Evolutionary conservation across 2,888 invertebrate species (phyloP).

Genomic region (Leptinotarsa haldemani): DNA sequence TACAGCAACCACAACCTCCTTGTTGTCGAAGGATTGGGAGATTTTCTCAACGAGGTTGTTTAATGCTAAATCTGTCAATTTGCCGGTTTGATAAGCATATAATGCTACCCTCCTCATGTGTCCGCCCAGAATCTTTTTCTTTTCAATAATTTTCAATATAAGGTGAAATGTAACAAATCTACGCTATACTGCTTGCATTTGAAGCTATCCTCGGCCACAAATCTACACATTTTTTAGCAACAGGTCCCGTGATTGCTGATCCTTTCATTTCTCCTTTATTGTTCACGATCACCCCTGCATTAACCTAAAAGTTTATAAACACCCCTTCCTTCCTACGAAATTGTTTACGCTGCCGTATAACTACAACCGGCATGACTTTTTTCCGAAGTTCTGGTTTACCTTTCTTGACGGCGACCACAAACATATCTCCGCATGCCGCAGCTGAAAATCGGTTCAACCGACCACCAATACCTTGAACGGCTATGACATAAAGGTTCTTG

Average conservation of each 20-base stretch:
- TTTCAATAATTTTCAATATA: constrained; percentile 3
- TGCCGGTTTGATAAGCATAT: too few relatives aligned
- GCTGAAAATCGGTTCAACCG: constrained; percentile 97
- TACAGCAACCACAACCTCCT: too few relatives aligned
- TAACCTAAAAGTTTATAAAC: constrained; percentile 99
- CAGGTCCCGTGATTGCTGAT: constrained; percentile 99
- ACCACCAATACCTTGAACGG: constrained; percentile 98
- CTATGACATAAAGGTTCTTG: constrained; percentile 98
- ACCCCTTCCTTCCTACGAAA: constrained; percentile 99
- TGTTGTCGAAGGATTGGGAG: too few relatives aligned
- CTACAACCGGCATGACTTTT: constrained; percentile 99
- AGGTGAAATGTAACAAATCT: constrained; percentile 56
- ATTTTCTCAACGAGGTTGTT: too few relatives aligned
- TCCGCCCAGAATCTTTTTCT: too few relatives aligned
- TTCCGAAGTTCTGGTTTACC: constrained; percentile 99
- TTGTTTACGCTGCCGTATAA: constrained; percentile 97
- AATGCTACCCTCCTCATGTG: too few relatives aligned
- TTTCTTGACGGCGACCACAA: constrained; percentile 99
- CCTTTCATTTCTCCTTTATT: constrained; percentile 99
- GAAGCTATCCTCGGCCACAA: constrained; percentile 99
- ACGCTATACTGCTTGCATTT: constrained; percentile 98
- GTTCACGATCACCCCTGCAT: constrained; percentile 99
- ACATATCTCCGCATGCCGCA: constrained; percentile 98
- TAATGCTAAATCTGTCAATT: too few relatives aligned
- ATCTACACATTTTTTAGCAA: constrained; percentile 99